Base-by-base conservation (phyloP, 2,113 vertebrate genomes). In the Oncorhynchus tshawytscha region DNA sequence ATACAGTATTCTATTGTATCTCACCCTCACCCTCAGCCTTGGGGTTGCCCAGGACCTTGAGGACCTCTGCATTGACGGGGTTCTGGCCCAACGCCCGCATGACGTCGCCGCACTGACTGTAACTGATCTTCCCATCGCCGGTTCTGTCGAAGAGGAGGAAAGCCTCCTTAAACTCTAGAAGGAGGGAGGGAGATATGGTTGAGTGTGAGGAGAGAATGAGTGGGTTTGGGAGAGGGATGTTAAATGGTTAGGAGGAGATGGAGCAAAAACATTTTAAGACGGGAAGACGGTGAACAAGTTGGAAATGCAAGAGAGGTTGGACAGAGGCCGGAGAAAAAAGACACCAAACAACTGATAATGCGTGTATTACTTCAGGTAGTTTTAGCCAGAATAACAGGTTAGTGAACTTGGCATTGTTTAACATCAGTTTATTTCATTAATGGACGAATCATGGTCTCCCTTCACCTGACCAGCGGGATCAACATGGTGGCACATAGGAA, bases 11-110 rank as follows among this genome's bases (percentile, higher is more conserved):
- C 9, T 45, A 45, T 45, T 45, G 39, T 18, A 54, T 54, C 51
- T 18, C 60, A n/a, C 60, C 2, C 94, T 94, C 84, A 97, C 97
- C 97, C 57, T 99, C 97, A 20, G 95, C 91, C 80, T 97, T 99
- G 78, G 97, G 97, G 89, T 98, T 99, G 5, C 96, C 96, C 86
- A 98, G 89, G 75, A 99, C 96, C 82, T 98, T 99, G 81, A 97
- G 95, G 82, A 99, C 97, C 87, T 99, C 97, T 0, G 96, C 96
- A 13, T 97, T 98, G 86, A 96, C 95, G 0, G 97, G 97, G 89
- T 98, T 99, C 92, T 99, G 97, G 72, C 97, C 97, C 87, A 98
- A 86, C 13, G 97, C 96, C 24, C 97, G 90, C 96, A 99, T 96
- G 81, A 99, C 96, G 0, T 98, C 97, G 73, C 96, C 97, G 84